A percentile compares a stretch with the other conserved stretches of the same genome.
phyloP scores from a whole-genome alignment of 2,888 invertebrate genomes.

The Pseudococcus viburni region DNA sequence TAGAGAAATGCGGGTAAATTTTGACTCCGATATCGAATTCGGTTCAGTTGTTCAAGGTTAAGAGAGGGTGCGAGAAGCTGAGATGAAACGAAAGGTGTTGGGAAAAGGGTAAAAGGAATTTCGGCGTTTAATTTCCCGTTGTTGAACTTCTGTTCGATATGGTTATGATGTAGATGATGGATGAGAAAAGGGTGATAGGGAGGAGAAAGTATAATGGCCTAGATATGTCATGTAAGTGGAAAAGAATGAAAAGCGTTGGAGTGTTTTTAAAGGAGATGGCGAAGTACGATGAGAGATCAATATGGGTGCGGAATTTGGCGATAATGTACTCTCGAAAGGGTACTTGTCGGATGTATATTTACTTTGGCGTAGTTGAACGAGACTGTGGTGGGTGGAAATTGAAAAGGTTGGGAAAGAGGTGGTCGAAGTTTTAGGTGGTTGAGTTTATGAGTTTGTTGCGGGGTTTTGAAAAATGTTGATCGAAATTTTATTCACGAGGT shows the following conservation, averaged over 20 bases:
- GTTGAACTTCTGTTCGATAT: background rate
- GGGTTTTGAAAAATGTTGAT: too few species aligned
- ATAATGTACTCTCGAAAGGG: background rate
- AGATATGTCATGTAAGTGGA: constrained; percentile 1
- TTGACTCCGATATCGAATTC: background rate
- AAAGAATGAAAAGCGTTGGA: background rate
- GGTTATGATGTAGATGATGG: background rate
- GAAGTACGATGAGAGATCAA: background rate
- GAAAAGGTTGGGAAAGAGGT: too few species aligned
- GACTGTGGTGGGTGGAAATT: background rate
- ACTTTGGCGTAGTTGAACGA: background rate
- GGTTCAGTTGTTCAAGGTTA: background rate
- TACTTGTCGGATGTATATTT: too few species aligned
- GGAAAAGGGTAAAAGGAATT: background rate
- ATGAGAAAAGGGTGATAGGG: background rate
- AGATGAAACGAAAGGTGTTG: background rate
- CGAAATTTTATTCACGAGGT: too few species aligned
- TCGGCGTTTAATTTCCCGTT: background rate
- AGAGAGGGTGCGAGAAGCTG: background rate
- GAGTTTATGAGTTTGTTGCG: too few species aligned
- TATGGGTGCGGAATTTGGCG: background rate
- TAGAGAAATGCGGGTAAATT: background rate
- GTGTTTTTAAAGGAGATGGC: background rate
- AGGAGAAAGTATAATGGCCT: background rate
- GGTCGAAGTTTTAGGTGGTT: too few species aligned